Base-by-base conservation (phyloP, 1,140 invertebrate species). In the Philotrypesis tridentata region DNA sequence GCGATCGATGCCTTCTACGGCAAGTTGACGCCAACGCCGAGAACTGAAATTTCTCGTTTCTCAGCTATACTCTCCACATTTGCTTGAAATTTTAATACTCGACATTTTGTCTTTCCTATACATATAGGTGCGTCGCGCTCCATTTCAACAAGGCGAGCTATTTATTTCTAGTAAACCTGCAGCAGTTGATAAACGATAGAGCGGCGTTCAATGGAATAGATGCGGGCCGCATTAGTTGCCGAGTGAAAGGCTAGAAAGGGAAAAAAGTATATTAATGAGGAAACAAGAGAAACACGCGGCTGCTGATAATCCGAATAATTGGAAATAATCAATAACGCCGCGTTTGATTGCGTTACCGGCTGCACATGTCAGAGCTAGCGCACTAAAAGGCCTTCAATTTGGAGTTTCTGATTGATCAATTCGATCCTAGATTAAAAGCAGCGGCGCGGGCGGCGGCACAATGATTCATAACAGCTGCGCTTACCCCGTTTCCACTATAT, bases 381-480 rank as follows among this genome's bases (percentile, higher is more conserved):
- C 31, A 63, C 78, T 79, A 80, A 74, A 80, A 74, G 79, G 71
- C 79, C 55, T 72, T 79, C 55, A 63, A 79, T 60, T 72, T 31
- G 33, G 55, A 70, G 21, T 72, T 80, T 37, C 33, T 80, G 79
- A 80, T 80, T 74, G 60, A 80, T 74, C 79, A 80, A 80, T 80
- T 71, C 14, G 71, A 80, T 80, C 21, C 60, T 65, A 80, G 60
- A 80, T 80, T 80, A 74, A 80, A 80, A 80, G 33, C 60, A 25
- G 0, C 29, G 21, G 8, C n/a, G 1, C 48, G 48, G 3, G 67
- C 73, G 48, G 60, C 60, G 48, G 40, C 27, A 67, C 37, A 55
- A 74, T 80, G 65, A 80, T 80, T 80, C 61, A 74, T 74, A 74
- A 80, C 60, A 80, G 25, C 79, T 74, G 71, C 37, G 72, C 73